Evolutionary conservation across 2,797 vertebrate species (phyloP).

Genomic region (Premnoplex brunnescens): DNA sequence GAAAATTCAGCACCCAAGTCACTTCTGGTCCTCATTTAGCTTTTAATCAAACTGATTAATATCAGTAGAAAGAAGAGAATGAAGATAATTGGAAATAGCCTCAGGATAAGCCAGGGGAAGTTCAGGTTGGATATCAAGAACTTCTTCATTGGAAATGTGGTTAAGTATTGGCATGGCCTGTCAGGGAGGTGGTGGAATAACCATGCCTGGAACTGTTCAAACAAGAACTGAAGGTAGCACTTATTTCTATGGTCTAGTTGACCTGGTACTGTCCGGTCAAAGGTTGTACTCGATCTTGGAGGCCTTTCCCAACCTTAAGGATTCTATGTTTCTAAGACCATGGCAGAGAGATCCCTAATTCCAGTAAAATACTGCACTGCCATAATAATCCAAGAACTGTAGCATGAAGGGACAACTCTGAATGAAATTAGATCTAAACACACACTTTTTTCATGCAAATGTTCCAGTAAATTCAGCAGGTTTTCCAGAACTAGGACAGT

Average conservation of each 20-base stretch:
- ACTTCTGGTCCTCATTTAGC: background rate
- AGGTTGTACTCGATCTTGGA: background rate
- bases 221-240: background rate
- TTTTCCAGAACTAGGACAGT: background rate
- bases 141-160: background rate
- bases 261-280: background rate
- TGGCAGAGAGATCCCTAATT: background rate
- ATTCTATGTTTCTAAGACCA: background rate
- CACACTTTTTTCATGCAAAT: background rate
- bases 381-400: background rate
- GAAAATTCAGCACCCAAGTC: background rate
- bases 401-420: background rate
- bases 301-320: background rate
- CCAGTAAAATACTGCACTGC: background rate
- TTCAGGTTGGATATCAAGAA: background rate
- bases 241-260: background rate
- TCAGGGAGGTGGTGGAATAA: background rate
- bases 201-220: background rate
- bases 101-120: background rate
- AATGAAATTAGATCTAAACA: background rate
- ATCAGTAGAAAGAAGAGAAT: background rate
- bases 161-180: background rate
- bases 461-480: background rate
- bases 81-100: background rate
- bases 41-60: background rate